Percentiles rank a stretch among this genome's conserved stretches.
Conservation (phyloP, 2,113 vertebrate genomes). For the Entomyzon cyanotis region DNA sequence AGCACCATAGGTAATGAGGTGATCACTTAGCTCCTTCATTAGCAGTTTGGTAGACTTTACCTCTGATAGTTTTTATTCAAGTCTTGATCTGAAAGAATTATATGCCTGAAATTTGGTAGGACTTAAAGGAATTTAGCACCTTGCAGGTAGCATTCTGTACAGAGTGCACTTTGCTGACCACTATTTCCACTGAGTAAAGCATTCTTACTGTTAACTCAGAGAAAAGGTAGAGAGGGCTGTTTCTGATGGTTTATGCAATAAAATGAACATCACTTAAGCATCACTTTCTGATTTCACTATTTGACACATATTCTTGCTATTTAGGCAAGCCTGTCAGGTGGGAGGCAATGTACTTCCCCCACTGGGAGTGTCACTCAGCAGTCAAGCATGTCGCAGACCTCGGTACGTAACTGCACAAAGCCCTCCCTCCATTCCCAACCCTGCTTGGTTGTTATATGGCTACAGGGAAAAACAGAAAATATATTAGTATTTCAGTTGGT, state of each 20-base stretch:
- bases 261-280: constrained; percentile 44
- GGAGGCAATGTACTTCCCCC: constrained; percentile 83
- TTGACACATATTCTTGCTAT: constrained; percentile 70
- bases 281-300: constrained; percentile 35
- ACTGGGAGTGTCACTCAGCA: constrained; percentile 83
- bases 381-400: constrained; percentile 84
- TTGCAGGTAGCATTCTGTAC: background rate
- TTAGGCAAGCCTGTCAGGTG: constrained; percentile 87
- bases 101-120: background rate
- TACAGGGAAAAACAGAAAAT: background rate
- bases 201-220: background rate
- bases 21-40: background rate
- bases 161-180: background rate
- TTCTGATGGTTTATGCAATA: constrained; percentile 48
- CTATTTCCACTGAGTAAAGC: background rate
- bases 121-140: background rate
- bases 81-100: background rate
- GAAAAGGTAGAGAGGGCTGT: background rate
- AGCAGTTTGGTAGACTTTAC: background rate
- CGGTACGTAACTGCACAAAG: constrained; percentile 78
- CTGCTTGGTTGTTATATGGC: background rate
- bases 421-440: constrained; percentile 20
- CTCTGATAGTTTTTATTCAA: background rate
- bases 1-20: background rate
- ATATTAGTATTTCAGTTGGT: background rate